Evolutionary conservation across 2,113 vertebrate genomes (phyloP).

Genomic region (Athene noctua): DNA sequence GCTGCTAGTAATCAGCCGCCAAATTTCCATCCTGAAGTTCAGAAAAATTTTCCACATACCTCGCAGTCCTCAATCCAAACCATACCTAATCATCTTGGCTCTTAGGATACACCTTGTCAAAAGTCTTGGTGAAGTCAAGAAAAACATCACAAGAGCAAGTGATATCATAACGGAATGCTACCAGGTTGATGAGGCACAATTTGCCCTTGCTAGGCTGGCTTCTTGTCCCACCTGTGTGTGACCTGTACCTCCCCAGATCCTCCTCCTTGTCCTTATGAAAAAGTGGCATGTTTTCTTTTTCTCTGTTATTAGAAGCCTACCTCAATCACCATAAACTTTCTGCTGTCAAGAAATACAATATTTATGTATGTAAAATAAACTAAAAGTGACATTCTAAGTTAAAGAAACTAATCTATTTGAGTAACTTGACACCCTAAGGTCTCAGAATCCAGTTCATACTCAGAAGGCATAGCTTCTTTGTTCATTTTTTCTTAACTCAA

Average conservation of each 20-base stretch:
- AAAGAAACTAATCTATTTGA: neutral
- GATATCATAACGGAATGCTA: neutral
- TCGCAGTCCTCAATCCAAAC: neutral
- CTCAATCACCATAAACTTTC: neutral
- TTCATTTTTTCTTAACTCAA: neutral
- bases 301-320: neutral
- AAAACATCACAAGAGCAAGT: rapidly evolving
- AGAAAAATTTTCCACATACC: neutral
- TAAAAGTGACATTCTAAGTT: neutral
- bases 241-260: neutral
- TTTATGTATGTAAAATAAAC: neutral
- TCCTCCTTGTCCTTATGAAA: neutral
- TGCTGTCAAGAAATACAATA: neutral
- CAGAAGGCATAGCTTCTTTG: neutral
- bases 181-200: neutral
- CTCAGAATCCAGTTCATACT: neutral
- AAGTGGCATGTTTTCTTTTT: rapidly evolving
- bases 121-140: neutral
- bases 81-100: neutral
- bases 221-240: no score
- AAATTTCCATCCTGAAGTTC: neutral
- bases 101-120: neutral
- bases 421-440: neutral
- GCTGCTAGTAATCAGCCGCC: neutral
- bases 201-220: neutral